Evolutionary conservation across 2,797 vertebrate genomes (phyloP).

Genomic region (Cuculus canorus): DNA sequence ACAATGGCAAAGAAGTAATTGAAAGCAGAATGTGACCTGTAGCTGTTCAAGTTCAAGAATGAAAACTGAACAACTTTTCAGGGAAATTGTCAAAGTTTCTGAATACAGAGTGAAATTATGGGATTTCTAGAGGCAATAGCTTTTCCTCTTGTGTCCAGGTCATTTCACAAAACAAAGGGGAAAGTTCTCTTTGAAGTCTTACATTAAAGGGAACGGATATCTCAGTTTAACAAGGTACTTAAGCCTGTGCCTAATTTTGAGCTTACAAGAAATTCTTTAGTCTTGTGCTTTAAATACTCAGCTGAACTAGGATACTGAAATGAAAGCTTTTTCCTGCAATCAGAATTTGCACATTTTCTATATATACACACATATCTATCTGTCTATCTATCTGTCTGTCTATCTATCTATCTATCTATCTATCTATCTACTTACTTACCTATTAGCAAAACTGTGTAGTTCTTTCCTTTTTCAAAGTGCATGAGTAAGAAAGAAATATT

Average conservation of each 20-base stretch:
- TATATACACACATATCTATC: not conserved
- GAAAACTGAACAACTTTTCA: constrained; percentile 10
- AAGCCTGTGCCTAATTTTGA: not conserved
- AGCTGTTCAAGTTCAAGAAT: constrained; percentile 30
- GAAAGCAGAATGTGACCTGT: constrained; percentile 56
- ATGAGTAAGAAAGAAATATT: not conserved
- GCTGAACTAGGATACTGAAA: not conserved
- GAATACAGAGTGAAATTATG: constrained; percentile 26
- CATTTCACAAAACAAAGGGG: constrained; percentile 30
- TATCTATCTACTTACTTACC: not conserved
- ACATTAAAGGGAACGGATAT: constrained; percentile 7
- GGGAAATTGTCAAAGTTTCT: constrained; percentile 34
- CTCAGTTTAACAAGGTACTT: constrained; percentile 16
- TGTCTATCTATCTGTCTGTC: not conserved
- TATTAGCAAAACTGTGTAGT: not conserved
- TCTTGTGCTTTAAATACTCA: not conserved
- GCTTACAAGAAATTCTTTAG: not conserved
- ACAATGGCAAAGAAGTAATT: not conserved
- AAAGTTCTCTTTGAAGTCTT: constrained; percentile 1
- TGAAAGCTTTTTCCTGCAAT: not conserved
- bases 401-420: too few species aligned
- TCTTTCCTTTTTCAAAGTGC: not conserved
- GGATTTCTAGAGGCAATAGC: not conserved
- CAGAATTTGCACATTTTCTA: not conserved
- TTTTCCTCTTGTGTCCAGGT: not conserved